Conservation (phyloP, 2,888 invertebrate genomes). For the Drosophila kambysellisi region DNA sequence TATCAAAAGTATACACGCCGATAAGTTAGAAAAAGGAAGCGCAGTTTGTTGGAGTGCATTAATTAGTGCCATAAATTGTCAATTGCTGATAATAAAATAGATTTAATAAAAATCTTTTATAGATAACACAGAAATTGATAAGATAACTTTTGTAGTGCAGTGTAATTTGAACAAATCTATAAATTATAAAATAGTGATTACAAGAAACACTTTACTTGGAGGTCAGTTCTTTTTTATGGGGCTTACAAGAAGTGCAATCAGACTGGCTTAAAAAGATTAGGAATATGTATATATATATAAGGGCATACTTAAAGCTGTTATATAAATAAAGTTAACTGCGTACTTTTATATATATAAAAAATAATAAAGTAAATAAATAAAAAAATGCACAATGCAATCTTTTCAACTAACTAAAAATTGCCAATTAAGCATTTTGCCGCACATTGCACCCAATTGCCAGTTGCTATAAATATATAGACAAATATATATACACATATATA, state of each 20-base stretch:
- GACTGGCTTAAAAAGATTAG: background rate
- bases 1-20: slow-evolving; percentile 5
- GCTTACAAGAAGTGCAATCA: no score
- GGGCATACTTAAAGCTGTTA: background rate
- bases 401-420: background rate
- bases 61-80: slow-evolving; percentile 51
- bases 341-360: background rate
- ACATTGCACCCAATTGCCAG: background rate
- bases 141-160: slow-evolving; percentile 34
- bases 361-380: no score
- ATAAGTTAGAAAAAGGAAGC: slow-evolving; percentile 30
- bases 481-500: background rate
- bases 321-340: background rate
- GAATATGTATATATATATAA: no score
- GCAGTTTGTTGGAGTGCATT: slow-evolving; percentile 35
- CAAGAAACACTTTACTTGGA: background rate
- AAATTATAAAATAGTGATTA: background rate
- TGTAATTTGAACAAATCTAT: background rate
- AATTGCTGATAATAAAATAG: slow-evolving; percentile 8
- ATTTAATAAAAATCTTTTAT: background rate
- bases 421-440: background rate
- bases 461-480: background rate
- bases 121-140: slow-evolving; percentile 36
- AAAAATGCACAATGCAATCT: background rate
- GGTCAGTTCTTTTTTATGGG: slow-evolving; percentile 7